phyloP scores from a whole-genome alignment of 2,888 invertebrate species.

The Apocheima hispidaria region DNA sequence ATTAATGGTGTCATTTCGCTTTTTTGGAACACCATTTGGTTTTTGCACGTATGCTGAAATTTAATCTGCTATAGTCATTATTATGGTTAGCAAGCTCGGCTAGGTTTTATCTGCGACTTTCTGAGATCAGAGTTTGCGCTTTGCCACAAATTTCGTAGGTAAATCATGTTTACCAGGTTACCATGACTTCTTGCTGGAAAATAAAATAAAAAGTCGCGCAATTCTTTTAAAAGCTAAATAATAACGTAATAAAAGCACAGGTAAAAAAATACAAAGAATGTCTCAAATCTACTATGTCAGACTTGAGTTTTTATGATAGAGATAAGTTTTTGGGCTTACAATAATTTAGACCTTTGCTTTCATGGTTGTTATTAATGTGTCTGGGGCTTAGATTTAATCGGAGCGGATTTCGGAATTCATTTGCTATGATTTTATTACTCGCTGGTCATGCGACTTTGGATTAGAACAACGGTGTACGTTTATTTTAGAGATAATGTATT shows the following conservation, averaged over 20 bases:
- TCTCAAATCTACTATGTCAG: neutral
- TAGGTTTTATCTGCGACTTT: no score
- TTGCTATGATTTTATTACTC: slow-evolving; percentile 9
- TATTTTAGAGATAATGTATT: neutral
- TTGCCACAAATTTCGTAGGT: no score
- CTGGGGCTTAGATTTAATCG: slow-evolving; percentile 22
- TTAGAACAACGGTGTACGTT: neutral
- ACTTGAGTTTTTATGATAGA: neutral
- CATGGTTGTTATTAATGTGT: slow-evolving; percentile 24
- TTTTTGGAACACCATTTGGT: slow-evolving; percentile 11
- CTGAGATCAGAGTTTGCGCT: no score
- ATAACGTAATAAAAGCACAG: neutral
- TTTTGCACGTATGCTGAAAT: neutral
- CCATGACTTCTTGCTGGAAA: no score
- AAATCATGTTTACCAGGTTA: no score
- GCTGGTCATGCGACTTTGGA: slow-evolving; percentile 8
- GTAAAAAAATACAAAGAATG: neutral
- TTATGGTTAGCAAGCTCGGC: no score
- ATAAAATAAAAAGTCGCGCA: no score
- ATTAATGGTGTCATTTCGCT: slow-evolving; percentile 50
- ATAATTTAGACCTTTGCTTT: slow-evolving; percentile 26
- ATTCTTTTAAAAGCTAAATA: no score
- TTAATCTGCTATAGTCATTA: no score
- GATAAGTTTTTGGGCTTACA: slow-evolving; percentile 2
- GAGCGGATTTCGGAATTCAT: slow-evolving; percentile 11